A percentile compares a stretch with the other conserved stretches of the same genome.
phyloP scores from a whole-genome alignment of 2,888 invertebrate genomes.

The Abrostola tripartita region DNA sequence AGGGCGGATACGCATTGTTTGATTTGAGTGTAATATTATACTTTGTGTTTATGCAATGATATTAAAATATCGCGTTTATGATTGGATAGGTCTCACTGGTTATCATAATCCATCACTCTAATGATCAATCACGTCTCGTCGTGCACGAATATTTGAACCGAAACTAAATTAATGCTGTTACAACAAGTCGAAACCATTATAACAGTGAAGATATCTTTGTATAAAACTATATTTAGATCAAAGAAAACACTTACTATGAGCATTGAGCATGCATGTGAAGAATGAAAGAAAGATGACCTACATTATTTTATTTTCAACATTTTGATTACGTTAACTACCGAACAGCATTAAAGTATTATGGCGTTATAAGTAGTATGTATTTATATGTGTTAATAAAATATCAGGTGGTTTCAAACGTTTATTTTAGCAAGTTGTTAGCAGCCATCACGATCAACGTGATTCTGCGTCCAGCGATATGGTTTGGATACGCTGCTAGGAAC shows the following conservation, averaged over 20 bases:
- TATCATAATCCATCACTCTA: conserved; percentile 28
- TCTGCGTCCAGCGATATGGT: conserved; percentile 89
- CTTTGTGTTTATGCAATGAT: neutral
- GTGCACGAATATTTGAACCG: neutral
- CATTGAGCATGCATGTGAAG: neutral
- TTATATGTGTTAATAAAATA: too few species aligned
- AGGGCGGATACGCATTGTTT: conserved; percentile 27
- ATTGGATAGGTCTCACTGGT: conserved; percentile 15
- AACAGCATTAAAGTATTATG: too few species aligned
- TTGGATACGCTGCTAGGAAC: conserved; percentile 88
- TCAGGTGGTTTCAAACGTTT: conserved; percentile 18
- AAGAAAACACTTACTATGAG: neutral
- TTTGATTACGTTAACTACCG: neutral
- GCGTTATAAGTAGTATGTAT: too few species aligned
- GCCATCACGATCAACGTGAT: conserved; percentile 92
- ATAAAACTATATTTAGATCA: neutral
- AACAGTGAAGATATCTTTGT: neutral
- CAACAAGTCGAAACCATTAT: too few species aligned
- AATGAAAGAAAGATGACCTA: conserved; percentile 1
- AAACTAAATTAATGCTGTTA: too few species aligned
- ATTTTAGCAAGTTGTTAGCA: conserved; percentile 73
- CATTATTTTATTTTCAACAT: neutral
- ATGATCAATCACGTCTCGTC: conserved; percentile 38
- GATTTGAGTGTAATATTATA: conserved; percentile 4
- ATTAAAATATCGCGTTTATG: conserved; percentile 18